Evolutionary conservation across 2,888 invertebrate genomes (phyloP).

Genomic region (Teinopalpus imperialis): DNA sequence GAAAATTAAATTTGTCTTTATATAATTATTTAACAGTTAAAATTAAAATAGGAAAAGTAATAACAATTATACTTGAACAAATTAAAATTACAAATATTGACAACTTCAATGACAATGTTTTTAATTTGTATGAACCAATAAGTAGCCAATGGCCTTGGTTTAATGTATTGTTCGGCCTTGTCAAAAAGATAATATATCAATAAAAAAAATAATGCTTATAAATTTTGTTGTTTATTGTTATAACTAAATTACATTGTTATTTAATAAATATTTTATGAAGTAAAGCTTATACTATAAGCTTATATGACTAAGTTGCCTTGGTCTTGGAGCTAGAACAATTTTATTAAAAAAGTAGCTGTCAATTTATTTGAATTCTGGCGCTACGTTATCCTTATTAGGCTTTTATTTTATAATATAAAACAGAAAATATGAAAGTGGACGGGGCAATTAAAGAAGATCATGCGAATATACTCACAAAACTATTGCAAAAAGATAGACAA

Average conservation of each 20-base stretch:
- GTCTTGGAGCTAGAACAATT: no score
- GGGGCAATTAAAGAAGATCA: constrained; percentile 31
- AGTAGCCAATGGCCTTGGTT: constrained; percentile 1
- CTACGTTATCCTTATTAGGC: background rate
- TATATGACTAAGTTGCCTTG: no score
- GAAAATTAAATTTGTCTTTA: constrained; percentile 8
- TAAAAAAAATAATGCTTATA: constrained; percentile 1
- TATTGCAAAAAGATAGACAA: constrained; percentile 45
- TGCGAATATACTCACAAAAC: constrained; percentile 33
- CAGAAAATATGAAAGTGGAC: constrained; percentile 38
- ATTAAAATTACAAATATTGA: constrained; percentile 22
- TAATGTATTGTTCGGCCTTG: background rate
- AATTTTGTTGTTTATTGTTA: no score
- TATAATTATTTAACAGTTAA: constrained; percentile 7
- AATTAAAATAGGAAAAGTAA: constrained; percentile 11
- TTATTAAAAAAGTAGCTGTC: no score
- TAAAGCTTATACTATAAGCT: no score
- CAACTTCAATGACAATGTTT: constrained; percentile 18
- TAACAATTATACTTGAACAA: constrained; percentile 10
- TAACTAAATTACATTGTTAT: no score
- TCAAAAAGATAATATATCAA: background rate
- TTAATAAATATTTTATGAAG: no score
- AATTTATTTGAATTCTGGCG: constrained; percentile 21
- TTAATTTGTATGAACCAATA: constrained; percentile 3
- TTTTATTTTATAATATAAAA: constrained; percentile 2